These are phyloP conservation scores for Meloidogyne exigua DNA, from an alignment of 1,140 invertebrate species.

Conservation along the genomic window DNA sequence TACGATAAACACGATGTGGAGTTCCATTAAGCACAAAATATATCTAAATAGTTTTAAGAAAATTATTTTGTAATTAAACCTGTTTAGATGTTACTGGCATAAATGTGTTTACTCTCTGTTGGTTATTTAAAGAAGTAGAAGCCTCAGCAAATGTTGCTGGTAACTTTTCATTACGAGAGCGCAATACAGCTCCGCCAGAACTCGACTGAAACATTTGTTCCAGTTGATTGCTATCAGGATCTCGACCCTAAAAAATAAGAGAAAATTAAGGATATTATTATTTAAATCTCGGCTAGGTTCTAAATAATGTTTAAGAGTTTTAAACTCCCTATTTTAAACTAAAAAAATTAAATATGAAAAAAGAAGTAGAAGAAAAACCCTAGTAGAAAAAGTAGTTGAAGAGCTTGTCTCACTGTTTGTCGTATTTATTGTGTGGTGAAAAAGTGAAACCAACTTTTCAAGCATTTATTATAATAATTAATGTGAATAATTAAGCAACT, in stretches of 20 bases:
- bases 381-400: neutral
- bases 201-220: neutral
- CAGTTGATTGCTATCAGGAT: neutral
- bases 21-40: conserved; percentile 52
- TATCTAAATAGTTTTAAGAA: conserved; percentile 24
- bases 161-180: neutral
- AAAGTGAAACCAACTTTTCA: conserved; percentile 1
- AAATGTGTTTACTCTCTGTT: conserved; percentile 16
- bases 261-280: no score
- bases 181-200: neutral
- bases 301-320: no score
- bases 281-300: no score
- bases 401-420: neutral
- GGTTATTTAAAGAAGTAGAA: neutral
- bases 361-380: neutral
- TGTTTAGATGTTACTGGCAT: conserved; percentile 43
- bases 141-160: neutral
- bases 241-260: no score
- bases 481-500: neutral
- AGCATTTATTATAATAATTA: conserved; percentile 5
- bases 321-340: no score
- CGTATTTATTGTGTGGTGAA: neutral
- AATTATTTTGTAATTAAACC: conserved; percentile 5
- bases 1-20: conserved; percentile 40
- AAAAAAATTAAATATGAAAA: no score